Conservation (phyloP, 2,888 invertebrate genomes). For the Polymixis lichenea region DNA sequence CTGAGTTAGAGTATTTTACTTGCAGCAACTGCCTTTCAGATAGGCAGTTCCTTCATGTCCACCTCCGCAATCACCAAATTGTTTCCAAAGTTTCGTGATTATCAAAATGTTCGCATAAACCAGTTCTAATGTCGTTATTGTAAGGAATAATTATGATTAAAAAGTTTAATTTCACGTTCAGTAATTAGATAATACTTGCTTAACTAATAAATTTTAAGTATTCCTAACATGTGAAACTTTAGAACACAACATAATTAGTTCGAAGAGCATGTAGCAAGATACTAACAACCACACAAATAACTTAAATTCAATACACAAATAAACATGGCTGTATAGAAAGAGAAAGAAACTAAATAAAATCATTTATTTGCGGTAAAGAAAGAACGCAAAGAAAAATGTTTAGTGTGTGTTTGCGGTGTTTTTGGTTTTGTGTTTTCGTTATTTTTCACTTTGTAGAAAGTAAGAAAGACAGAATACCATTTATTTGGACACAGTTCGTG, state of each 20-base stretch:
- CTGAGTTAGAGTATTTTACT: too few species aligned
- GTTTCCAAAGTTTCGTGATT: neutral
- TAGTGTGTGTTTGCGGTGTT: too few species aligned
- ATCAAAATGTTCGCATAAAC: neutral
- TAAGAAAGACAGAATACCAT: too few species aligned
- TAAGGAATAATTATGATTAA: neutral
- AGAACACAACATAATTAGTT: constrained; percentile 31
- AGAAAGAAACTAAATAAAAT: neutral
- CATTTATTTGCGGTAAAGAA: neutral
- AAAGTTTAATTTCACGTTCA: constrained; percentile 23
- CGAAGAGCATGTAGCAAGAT: neutral
- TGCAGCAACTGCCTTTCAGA: too few species aligned
- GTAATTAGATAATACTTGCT: neutral
- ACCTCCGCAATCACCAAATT: too few species aligned
- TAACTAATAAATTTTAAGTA: constrained; percentile 10
- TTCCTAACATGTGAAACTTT: constrained; percentile 35
- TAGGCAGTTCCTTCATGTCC: too few species aligned
- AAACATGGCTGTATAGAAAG: neutral
- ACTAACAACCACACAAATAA: constrained; percentile 1
- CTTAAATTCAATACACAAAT: constrained; percentile 1
- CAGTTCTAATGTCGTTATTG: neutral
- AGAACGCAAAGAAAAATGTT: neutral
- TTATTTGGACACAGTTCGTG: too few species aligned
- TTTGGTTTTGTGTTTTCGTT: too few species aligned
- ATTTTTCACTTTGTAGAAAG: too few species aligned